Evolutionary conservation across 2,113 vertebrate genomes (phyloP), one percentile per base, ranked within the genome.

Genomic region (Nerophis lumbriciformis): DNA sequence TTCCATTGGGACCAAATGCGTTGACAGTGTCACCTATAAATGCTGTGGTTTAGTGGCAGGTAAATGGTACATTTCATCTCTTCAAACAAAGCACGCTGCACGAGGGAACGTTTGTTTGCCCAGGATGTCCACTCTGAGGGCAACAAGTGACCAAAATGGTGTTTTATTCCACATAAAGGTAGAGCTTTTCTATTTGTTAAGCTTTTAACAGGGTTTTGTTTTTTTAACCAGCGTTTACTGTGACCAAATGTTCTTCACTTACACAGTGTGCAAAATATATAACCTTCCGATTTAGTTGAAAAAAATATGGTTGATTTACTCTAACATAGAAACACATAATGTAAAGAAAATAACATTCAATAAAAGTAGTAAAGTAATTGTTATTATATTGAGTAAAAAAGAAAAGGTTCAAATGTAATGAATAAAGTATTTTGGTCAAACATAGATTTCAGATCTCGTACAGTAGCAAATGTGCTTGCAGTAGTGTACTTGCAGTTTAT

Each of bases 161-260:
- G 73, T 69, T 51, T 28, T 68, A 67, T 63, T 81, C 65, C 77
- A 72, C 79, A 79, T 87, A 85, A 87, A 87, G 65, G 47, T 49
- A 50, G 73, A 55, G 68, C 68, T 73, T 68, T 16, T 36, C 15
- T 90, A 83, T 90, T 88, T 90, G 87, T 87, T 67, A 78, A 83
- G 87, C 85, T 88, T 88, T 90, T 88, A 88, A 82, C 70, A 49
- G 78, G 78, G 83, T 88, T 83, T 87, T 83, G 85, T 68, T 71
- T 11, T 12, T 45, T 45, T 45, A 9, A 45, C 42, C 12, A 11
- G 11, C 39, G 49, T 81, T 80, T 66, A 66, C 60, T 55, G 61
- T 19, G 61, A 68, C 64, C 51, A 9, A 42, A 42, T 8, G 8
- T 10, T 9, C 8, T 42, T 8, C 7, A 9, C 8, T 42, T 42